Evolutionary conservation across 2,888 invertebrate species (phyloP).

Genomic region (Caenorhabditis angaria): DNA sequence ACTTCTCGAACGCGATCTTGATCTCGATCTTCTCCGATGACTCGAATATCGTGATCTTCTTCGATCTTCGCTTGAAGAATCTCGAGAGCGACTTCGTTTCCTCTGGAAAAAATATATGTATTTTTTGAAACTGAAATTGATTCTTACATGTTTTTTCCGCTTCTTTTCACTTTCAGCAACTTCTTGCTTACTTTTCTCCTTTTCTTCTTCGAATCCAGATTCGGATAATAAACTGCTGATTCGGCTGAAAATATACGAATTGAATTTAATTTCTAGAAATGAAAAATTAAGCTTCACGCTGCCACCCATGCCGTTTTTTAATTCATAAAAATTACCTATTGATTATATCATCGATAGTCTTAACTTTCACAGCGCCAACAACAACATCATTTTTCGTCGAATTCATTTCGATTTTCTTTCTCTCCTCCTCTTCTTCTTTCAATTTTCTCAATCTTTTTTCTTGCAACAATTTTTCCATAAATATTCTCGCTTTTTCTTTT

Average conservation of each 20-base stretch:
- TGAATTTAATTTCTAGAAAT: not conserved
- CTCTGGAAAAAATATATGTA: slow-evolving; percentile 12
- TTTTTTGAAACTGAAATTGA: not conserved
- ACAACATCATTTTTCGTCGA: slow-evolving; percentile 2
- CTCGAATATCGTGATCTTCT: slow-evolving; percentile 15
- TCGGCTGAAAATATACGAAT: slow-evolving; percentile 2
- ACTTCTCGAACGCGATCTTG: slow-evolving; percentile 15
- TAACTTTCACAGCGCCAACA: slow-evolving; percentile 6
- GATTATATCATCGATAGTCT: slow-evolving; percentile 44
- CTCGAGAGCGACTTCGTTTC: slow-evolving; percentile 30
- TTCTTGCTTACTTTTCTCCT: slow-evolving; percentile 15
- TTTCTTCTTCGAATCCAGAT: slow-evolving; percentile 32
- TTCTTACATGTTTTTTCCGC: slow-evolving; percentile 28
- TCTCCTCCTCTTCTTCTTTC: slow-evolving; percentile 43
- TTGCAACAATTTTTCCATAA: slow-evolving; percentile 63
- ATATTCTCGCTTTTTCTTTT: slow-evolving; percentile 58
- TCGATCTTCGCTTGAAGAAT: slow-evolving; percentile 15
- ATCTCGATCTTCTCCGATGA: slow-evolving; percentile 20
- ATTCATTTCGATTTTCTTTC: slow-evolving; percentile 20
- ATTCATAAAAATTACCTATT: slow-evolving; percentile 32
- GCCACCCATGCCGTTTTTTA: no score
- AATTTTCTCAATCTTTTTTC: slow-evolving; percentile 53
- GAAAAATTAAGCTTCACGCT: no score
- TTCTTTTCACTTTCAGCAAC: slow-evolving; percentile 8
- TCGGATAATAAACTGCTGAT: slow-evolving; percentile 39